These are phyloP conservation scores for Sebastes elongatus DNA, from an alignment of 2,797 vertebrate species.

Conservation along the genomic window DNA sequence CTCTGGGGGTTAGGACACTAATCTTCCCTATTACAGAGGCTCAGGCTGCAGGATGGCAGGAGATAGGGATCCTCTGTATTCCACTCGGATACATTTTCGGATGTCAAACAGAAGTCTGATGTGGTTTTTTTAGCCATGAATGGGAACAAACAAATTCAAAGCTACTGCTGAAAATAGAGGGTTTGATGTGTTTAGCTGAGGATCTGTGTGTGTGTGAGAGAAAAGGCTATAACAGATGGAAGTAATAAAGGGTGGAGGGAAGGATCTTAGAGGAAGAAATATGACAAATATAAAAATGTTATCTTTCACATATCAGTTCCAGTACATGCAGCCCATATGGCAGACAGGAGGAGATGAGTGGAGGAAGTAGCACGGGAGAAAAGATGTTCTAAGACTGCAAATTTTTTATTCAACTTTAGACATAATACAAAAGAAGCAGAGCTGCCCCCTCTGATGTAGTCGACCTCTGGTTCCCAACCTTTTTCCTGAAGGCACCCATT, in stretches of 20 bases:
- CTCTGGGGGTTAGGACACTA: slow-evolving; percentile 24
- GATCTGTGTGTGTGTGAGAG: not conserved
- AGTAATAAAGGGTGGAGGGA: not conserved
- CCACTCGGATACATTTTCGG: not conserved
- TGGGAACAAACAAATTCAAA: slow-evolving; percentile 6
- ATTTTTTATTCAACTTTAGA: not conserved
- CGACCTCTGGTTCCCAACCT: not conserved
- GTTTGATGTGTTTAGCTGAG: not conserved
- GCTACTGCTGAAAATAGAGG: not conserved
- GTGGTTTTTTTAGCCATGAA: not conserved
- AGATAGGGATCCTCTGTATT: slow-evolving; percentile 11
- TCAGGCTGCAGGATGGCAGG: not conserved
- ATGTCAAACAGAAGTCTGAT: slow-evolving; percentile 22
- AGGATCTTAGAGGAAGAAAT: not conserved
- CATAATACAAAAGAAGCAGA: not conserved
- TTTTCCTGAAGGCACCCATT: too few relatives aligned
- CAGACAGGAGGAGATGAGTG: not conserved
- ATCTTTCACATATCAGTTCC: not conserved
- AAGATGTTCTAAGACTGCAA: not conserved
- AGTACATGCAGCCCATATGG: not conserved
- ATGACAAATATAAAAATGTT: not conserved
- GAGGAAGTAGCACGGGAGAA: not conserved
- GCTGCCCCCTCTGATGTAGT: not conserved
- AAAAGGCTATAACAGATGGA: not conserved
- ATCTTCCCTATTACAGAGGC: slow-evolving; percentile 39